Percentiles rank a stretch among this genome's conserved stretches.
These are phyloP conservation scores for Labia minor DNA, from an alignment of 2,888 invertebrate genomes.

Conservation along the genomic window DNA sequence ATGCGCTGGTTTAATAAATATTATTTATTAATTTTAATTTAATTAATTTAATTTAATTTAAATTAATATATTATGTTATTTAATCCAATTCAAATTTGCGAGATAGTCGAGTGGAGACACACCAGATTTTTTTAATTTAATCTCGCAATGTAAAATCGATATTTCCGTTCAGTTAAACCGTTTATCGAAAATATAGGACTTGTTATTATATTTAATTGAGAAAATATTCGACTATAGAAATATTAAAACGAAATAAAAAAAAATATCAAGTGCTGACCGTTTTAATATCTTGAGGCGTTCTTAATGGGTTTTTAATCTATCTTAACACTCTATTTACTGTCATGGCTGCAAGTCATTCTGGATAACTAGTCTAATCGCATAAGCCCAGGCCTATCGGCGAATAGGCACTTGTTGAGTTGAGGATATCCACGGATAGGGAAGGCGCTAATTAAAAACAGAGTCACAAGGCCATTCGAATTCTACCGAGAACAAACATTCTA, in stretches of 20 bases:
- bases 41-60: not conserved
- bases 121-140: no score
- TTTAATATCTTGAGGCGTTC: not conserved
- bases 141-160: not conserved
- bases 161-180: no score
- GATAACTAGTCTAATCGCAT: constrained; percentile 13
- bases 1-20: no score
- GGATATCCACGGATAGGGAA: not conserved
- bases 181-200: no score
- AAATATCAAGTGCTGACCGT: not conserved
- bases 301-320: not conserved
- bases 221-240: no score
- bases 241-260: not conserved
- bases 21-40: no score
- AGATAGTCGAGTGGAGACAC: no score
- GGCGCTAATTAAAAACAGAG: not conserved
- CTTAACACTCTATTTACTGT: not conserved
- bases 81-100: no score
- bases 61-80: not conserved
- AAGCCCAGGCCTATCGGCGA: not conserved
- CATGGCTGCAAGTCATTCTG: not conserved
- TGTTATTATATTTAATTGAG: no score
- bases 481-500: no score
- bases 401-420: not conserved
- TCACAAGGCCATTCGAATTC: no score